Percentiles rank a stretch among this genome's conserved stretches.
These are phyloP conservation scores for Patiria pectinifera DNA, from an alignment of 53 echinoderm and acorn worm species.

Conservation along the genomic window DNA sequence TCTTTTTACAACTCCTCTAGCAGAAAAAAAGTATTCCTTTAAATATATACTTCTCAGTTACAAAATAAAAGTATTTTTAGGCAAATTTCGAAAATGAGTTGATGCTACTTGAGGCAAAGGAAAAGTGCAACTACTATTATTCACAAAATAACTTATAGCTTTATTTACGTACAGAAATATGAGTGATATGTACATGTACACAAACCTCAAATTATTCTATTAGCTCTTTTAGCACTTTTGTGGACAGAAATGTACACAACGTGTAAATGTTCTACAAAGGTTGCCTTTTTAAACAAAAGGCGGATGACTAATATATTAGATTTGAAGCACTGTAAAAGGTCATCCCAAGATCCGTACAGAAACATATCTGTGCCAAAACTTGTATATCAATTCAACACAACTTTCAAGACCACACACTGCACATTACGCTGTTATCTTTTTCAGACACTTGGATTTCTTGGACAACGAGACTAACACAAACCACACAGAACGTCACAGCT, in stretches of 20 bases:
- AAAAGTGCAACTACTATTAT: conserved; percentile 23
- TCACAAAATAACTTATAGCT: conserved; percentile 51
- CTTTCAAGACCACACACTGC: background rate
- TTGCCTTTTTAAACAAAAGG: background rate
- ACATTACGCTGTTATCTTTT: too few relatives aligned
- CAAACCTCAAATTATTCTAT: background rate
- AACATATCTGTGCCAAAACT: background rate
- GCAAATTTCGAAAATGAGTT: conserved; percentile 9
- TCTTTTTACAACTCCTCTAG: background rate
- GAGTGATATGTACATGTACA: background rate
- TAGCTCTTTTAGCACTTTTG: background rate
- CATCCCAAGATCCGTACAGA: background rate
- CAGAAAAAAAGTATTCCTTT: background rate
- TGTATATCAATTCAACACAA: background rate
- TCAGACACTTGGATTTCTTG: background rate
- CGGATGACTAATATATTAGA: background rate
- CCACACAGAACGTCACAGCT: background rate
- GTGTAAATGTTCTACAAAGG: background rate
- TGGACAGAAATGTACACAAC: background rate
- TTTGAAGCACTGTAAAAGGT: background rate
- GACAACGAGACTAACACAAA: background rate
- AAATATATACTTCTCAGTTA: conserved; percentile 4
- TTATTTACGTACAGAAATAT: conserved; percentile 28
- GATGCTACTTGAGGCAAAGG: background rate
- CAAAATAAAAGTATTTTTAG: conserved; percentile 23